Evolutionary conservation across 2,888 invertebrate species (phyloP), one percentile per base, ranked within the genome.

Genomic region (Cheilosia pagana): DNA sequence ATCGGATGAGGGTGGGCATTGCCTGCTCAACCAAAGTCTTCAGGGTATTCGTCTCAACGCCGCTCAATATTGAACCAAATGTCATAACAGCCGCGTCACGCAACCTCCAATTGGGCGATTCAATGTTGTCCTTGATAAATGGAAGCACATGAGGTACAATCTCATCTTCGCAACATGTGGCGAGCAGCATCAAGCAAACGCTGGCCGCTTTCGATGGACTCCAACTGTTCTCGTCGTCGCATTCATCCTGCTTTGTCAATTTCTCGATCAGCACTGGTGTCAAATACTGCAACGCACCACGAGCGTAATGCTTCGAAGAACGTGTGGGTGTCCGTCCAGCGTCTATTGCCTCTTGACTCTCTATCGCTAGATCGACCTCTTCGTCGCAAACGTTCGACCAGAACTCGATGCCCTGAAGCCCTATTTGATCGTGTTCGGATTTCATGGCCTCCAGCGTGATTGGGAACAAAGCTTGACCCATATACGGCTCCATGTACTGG

Each of bases 361-460:
- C 98, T 91, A 98, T 96, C 1, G 96, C 95, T 87, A 99, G 93
- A 92, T 99, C 99, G 41, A 99, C 98, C 93, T 99, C 99, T 93
- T 99, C 99, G 92, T 99, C 99, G 90, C 99, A 98, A 0, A 99
- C 99, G 89, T 98, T 99, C 4, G 99, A 99, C 99, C 99, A 99
- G 93, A 99, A 99, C 92, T 99, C 99, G 91, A 99, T 99, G 87
- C 99, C 99, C 93, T 99, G 99, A 74, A 99, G 94, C 19, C 98
- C 96, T 68, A 99, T 96, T 88, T 99, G 98, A 92, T 99, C 98
- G 87, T 96, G 95, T 87, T 98, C 98, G 19, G 97, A 97, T 91
- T 98, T 98, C 98, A 99, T 99, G 10, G 99, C 99, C 92, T 98
- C 98, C 90, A 99, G 93, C 8, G 99, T 99, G 77, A 99, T 99